phyloP scores from a whole-genome alignment of 1,140 invertebrate species.

The Diorhabda sublineata region DNA sequence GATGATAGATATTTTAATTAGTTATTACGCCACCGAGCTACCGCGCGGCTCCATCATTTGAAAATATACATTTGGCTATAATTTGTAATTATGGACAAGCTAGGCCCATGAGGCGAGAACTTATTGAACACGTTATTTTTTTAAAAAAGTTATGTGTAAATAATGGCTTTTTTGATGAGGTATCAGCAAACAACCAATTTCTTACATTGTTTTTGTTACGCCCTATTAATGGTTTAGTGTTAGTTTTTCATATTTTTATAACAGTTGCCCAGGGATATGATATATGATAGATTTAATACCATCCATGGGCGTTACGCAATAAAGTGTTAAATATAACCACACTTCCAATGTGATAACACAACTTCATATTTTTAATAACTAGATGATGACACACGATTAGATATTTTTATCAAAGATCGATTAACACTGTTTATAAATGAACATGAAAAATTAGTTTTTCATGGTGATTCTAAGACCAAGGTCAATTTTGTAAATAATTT shows the following conservation, averaged over 20 bases:
- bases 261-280: neutral
- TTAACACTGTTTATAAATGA: no score
- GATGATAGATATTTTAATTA: slow-evolving; percentile 3
- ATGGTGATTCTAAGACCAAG: no score
- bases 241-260: neutral
- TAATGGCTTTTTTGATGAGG: slow-evolving; percentile 1
- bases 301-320: no score
- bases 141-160: neutral
- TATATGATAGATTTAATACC: neutral
- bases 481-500: no score
- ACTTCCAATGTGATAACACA: no score
- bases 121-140: neutral
- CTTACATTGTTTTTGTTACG: neutral
- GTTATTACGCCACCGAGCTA: neutral
- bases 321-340: no score
- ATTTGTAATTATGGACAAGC: slow-evolving; percentile 2
- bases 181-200: slow-evolving; percentile 1
- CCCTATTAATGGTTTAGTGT: neutral
- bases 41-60: neutral
- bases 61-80: neutral
- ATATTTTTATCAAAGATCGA: no score
- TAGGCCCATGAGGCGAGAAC: neutral
- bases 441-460: no score
- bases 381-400: no score
- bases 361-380: no score